Evolutionary conservation across 2,888 invertebrate genomes (phyloP).

Genomic region (Aethes cnicana): DNA sequence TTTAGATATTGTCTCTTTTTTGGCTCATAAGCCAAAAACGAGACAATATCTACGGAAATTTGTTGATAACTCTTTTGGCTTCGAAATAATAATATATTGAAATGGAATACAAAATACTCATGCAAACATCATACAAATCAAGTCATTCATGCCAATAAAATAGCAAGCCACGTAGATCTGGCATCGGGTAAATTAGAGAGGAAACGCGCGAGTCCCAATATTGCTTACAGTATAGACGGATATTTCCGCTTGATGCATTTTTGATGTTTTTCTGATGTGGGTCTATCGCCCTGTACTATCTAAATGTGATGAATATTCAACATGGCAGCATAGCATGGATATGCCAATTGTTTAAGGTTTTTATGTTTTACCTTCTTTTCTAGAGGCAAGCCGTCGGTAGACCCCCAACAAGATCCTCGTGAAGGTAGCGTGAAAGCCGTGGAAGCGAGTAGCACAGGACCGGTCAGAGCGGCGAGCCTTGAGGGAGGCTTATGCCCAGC

Average conservation of each 20-base stretch:
- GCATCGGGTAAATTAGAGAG: conserved; percentile 8
- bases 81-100: no score
- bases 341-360: conserved; percentile 40
- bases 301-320: conserved; percentile 82
- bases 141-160: conserved; percentile 1
- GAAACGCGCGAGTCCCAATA: conserved; percentile 64
- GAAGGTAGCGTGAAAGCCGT: no score
- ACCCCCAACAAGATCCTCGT: no score
- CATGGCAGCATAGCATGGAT: conserved; percentile 65
- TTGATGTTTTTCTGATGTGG: conserved; percentile 83
- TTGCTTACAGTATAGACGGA: conserved; percentile 72
- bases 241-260: conserved; percentile 83
- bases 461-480: no score
- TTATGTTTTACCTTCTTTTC: conserved; percentile 8
- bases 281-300: conserved; percentile 79
- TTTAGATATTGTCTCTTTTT: no score
- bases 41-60: no score
- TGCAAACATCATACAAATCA: conserved; percentile 1
- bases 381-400: no score
- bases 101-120: neutral
- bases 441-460: no score
- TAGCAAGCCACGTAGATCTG: conserved; percentile 17
- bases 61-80: no score
- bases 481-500: no score
- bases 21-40: no score